Percentiles rank a stretch among this genome's conserved stretches.
Conservation (phyloP, 1,140 invertebrate genomes). For the Proctacanthus coquilletti region DNA sequence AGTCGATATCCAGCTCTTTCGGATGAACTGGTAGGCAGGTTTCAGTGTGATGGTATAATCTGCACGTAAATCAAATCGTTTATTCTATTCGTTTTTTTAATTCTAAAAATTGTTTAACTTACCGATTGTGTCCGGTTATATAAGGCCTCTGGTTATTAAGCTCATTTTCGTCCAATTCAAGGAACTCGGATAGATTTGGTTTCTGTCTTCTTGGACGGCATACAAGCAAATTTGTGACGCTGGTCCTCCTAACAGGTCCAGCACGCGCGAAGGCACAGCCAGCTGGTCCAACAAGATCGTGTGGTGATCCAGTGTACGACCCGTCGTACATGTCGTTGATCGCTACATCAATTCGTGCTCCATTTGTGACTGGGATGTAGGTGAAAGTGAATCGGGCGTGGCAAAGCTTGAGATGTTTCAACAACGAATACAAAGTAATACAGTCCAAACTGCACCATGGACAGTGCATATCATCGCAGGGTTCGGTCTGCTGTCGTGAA, state of each 20-base stretch:
- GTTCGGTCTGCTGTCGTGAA: conserved; percentile 86
- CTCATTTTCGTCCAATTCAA: conserved; percentile 66
- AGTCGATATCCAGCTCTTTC: conserved; percentile 86
- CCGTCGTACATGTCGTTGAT: conserved; percentile 92
- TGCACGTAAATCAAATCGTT: conserved; percentile 33
- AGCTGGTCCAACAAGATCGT: conserved; percentile 64
- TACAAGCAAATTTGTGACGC: conserved; percentile 77
- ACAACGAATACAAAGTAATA: conserved; percentile 66
- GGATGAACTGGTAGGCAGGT: conserved; percentile 87
- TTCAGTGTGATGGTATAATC: conserved; percentile 85
- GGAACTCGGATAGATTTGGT: conserved; percentile 65
- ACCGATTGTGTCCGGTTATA: conserved; percentile 80
- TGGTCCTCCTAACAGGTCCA: conserved; percentile 69
- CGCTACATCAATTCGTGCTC: conserved; percentile 83
- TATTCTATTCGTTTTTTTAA: neutral
- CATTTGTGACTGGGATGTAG: conserved; percentile 45
- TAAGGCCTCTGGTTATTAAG: conserved; percentile 65
- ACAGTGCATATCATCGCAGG: conserved; percentile 79
- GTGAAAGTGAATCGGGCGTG: conserved; percentile 88
- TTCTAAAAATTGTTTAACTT: conserved; percentile 10
- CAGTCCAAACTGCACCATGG: conserved; percentile 92
- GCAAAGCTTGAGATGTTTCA: conserved; percentile 87
- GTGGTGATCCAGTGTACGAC: conserved; percentile 87
- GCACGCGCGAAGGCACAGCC: conserved; percentile 48
- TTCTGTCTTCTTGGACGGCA: conserved; percentile 60